Conservation (phyloP, 2,113 vertebrate genomes). For the Rissa tridactyla region DNA sequence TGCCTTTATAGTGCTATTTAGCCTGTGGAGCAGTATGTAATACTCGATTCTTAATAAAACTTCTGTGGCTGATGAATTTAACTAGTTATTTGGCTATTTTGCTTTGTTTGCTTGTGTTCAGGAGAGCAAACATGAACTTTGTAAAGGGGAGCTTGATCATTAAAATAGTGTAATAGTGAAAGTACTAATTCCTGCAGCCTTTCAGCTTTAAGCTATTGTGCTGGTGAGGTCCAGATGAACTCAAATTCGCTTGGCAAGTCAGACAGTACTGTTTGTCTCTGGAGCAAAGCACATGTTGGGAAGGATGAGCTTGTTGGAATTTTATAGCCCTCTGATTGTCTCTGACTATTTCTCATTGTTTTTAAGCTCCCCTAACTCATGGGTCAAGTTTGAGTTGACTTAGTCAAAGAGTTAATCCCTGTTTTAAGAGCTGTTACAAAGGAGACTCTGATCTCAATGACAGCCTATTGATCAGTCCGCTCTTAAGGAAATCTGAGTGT, state of each 20-base stretch:
- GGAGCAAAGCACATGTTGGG: background rate
- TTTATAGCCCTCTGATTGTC: background rate
- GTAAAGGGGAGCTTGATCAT: background rate
- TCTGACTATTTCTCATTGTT: background rate
- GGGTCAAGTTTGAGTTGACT: fast-evolving
- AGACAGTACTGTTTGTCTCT: background rate
- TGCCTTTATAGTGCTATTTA: background rate
- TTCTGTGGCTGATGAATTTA: background rate
- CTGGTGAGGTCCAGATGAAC: background rate
- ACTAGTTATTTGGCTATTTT: background rate
- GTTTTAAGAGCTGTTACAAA: background rate
- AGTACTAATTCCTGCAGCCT: background rate
- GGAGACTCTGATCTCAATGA: background rate
- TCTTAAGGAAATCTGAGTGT: background rate
- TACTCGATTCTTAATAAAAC: background rate
- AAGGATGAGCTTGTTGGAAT: background rate
- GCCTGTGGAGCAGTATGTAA: fast-evolving
- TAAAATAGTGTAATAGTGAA: background rate
- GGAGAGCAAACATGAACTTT: conserved; percentile 48
- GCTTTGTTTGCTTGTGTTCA: conserved; percentile 1
- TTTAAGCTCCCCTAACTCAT: fast-evolving
- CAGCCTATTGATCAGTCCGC: fast-evolving
- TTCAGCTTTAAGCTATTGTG: background rate
- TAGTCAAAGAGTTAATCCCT: background rate
- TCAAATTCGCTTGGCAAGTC: background rate